Base-by-base conservation (phyloP, 2,888 invertebrate genomes). In the Tinea pellionella region DNA sequence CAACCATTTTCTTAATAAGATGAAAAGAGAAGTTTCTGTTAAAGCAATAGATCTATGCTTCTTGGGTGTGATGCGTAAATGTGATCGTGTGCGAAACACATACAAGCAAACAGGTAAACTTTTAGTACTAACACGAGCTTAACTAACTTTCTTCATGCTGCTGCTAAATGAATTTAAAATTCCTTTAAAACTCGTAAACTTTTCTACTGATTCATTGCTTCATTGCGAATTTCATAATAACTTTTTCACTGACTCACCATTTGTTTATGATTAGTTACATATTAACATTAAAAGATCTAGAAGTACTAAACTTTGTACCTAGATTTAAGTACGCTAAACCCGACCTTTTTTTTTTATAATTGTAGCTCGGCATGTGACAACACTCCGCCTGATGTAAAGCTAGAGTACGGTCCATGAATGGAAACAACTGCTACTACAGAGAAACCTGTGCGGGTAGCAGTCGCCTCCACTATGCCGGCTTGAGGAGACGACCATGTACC, bases 61-160 rank as follows among this genome's bases (percentile, higher is more conserved):
- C 61, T 61, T 43, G 62, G 59, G 63, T 63, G 61, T 57, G 6
- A 51, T 53, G 53, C 64, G 63, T 64, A 63, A 64, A 66, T 62
- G 65, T 68, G 66, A 69, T 66, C 67, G 65, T 63, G 62, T 68
- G 65, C 64, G 63, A 63, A 59, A 64, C n/a, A n/a, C n/a, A n/a
- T n/a, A n/a, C n/a, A n/a, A n/a, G n/a, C n/a, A 65, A 64, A 62
- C 61, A 32, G 24, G 61, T 61, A 63, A 43, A 63, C 53, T 24
- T 53, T n/a, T 24, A 53, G 24, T 24, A 53, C 53, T 24, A 53
- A 53, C 53, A 24, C 53, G 24, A 53, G 53, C 53, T 53, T 53
- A 53, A 53, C 19, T 9, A 53, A 53, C 19, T 24, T 53, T 53
- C 53, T 53, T 51, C 51, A 51, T 51, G 4, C 18, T 16, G 51